Evolutionary conservation across 2,113 vertebrate genomes (phyloP), one percentile per base, ranked within the genome.

Genomic region (Halichoeres trimaculatus): DNA sequence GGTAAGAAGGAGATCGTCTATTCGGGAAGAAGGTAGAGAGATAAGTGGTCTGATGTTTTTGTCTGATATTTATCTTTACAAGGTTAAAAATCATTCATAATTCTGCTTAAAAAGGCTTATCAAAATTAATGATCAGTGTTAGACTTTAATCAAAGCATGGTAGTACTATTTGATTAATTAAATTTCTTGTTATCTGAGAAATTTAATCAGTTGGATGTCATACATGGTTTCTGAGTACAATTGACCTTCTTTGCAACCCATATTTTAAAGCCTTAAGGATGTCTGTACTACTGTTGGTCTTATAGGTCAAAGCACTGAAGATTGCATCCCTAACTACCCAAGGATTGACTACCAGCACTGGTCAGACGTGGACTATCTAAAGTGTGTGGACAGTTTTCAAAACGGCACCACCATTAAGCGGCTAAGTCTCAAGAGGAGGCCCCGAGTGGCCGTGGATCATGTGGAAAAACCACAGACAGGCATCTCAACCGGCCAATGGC

Each of bases 401-500:
- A 94, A 95, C 82, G 87, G 93, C 66, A 93, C 93, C 88, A 97
- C 95, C 70, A 96, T 99, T 90, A 98, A 94, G 89, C 97, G 95
- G 53, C 66, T 99, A 57, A 96, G 95, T 83, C 95, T 98, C 61
- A 94, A 86, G 79, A 97, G 95, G 85, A 95, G 93, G 86, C 91
- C 92, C 80, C 95, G 94, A 91, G 85, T 76, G 11, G 59, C 92
- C 80, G 7, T 59, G n/a, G 90, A 81, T 57, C 83, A 91, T 70
- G 81, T 13, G 0, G 91, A 92, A 64, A 84, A 88, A 81, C 89
- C 90, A 40, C 93, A 74, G 24, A 78, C 85, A 24, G 55, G 85
- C 26, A 53, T 83, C 76, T 90, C 92, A 9, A 91, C 94, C 64
- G 90, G 84, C 55, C 86, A 82, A 41, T 96, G 95, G 95, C 92